phyloP scores from a whole-genome alignment of 2,113 vertebrate genomes.

The Caranx ignobilis region DNA sequence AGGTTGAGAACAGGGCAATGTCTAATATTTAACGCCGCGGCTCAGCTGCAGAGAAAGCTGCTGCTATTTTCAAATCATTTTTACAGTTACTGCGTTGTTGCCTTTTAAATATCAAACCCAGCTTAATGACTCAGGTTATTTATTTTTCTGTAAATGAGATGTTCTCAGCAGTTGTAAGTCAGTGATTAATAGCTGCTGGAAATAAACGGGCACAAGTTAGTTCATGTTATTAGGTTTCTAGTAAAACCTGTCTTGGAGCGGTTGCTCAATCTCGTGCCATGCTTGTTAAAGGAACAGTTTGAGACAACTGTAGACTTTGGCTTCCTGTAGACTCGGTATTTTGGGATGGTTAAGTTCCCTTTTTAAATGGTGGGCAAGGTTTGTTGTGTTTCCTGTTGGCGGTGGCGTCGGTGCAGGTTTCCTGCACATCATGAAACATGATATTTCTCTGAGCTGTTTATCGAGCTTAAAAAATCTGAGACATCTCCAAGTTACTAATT shows the following conservation, averaged over 20 bases:
- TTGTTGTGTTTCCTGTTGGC: not conserved
- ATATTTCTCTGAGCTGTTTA: not conserved
- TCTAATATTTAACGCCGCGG: not conserved
- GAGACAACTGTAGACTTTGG: not conserved
- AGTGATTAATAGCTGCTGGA: not conserved
- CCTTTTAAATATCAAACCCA: not conserved
- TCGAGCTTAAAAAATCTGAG: not conserved
- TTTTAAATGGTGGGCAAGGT: not conserved
- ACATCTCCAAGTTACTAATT: not conserved
- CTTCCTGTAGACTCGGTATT: not conserved
- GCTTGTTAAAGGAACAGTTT: not conserved
- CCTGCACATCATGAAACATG: not conserved
- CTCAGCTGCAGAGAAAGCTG: not conserved
- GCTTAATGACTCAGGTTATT: not conserved
- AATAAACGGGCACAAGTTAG: not conserved
- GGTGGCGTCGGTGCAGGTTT: not conserved
- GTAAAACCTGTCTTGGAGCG: conserved; percentile 4
- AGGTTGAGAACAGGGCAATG: conserved; percentile 6
- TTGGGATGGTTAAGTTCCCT: not conserved
- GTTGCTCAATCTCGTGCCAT: not conserved
- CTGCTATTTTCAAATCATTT: not conserved
- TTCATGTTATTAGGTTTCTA: conserved; percentile 1
- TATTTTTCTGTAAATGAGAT: not conserved
- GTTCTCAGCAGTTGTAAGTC: not conserved
- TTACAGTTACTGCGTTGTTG: not conserved